Conservation (phyloP, 2,113 vertebrate species). For the Nematolebias whitei region DNA sequence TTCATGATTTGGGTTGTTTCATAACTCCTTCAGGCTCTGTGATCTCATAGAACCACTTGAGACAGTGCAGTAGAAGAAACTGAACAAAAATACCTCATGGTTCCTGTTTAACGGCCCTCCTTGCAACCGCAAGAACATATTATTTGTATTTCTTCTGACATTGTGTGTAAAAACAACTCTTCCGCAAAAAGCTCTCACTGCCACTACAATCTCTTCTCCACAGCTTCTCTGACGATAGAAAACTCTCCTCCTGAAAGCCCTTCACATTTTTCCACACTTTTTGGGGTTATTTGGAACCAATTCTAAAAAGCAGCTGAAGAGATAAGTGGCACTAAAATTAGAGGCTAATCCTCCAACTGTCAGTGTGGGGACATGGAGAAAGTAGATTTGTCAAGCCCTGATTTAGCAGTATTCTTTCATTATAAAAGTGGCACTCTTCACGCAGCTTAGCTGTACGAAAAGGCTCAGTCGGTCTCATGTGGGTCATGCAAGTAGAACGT, state of each 20-base stretch:
- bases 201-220: conserved; percentile 55
- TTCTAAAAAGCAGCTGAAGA: conserved; percentile 69
- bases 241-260: conserved; percentile 39
- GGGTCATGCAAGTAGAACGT: conserved; percentile 31
- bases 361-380: conserved; percentile 70
- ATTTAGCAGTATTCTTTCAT: conserved; percentile 73
- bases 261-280: conserved; percentile 59
- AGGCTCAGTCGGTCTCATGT: conserved; percentile 69
- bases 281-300: conserved; percentile 71
- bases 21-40: conserved; percentile 39
- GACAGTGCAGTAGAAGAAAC: conserved; percentile 7
- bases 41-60: conserved; percentile 41
- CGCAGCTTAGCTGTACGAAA: conserved; percentile 66
- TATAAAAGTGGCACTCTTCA: conserved; percentile 67
- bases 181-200: conserved; percentile 33
- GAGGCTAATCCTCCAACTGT: conserved; percentile 69
- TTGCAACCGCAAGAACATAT: neutral
- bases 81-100: conserved; percentile 24
- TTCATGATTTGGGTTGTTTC: conserved; percentile 34
- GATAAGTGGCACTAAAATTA: conserved; percentile 76
- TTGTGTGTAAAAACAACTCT: conserved; percentile 53
- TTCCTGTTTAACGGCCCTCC: conserved; percentile 29
- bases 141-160: neutral
- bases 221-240: conserved; percentile 57
- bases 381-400: conserved; percentile 78